These are phyloP conservation scores for Antechinus flavipes DNA, from an alignment of 2,113 vertebrate species.

Conservation along the genomic window DNA sequence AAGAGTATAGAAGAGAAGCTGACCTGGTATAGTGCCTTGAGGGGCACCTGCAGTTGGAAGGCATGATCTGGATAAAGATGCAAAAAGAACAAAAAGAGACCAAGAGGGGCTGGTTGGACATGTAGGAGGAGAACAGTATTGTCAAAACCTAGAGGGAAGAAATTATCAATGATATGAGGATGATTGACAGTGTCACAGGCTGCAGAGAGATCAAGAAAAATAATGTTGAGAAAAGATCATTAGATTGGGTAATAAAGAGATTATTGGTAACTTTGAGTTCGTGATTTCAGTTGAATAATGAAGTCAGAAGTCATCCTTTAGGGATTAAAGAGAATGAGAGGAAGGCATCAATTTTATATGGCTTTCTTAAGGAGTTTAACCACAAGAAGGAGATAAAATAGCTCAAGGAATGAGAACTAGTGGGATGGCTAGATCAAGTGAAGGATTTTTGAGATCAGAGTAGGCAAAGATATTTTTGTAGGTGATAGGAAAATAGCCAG, in stretches of 20 bases:
- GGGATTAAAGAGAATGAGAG: background rate
- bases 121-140: background rate
- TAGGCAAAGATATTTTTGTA: too few species aligned
- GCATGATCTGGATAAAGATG: background rate
- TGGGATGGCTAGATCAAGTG: too few species aligned
- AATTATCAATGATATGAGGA: background rate
- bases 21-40: background rate
- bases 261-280: background rate
- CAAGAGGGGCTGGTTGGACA: background rate
- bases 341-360: background rate
- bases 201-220: background rate
- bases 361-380: background rate
- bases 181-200: background rate
- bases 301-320: background rate
- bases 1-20: background rate
- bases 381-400: background rate
- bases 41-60: background rate
- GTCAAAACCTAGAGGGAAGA: background rate
- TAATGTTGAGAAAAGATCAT: background rate
- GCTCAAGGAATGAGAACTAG: too few species aligned
- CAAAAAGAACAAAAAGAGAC: background rate
- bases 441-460: too few species aligned
- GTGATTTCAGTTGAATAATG: background rate
- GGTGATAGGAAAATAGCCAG: too few species aligned
- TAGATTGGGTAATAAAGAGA: background rate